phyloP scores from a whole-genome alignment of 2,888 invertebrate genomes.

The Thymelicus acteon region DNA sequence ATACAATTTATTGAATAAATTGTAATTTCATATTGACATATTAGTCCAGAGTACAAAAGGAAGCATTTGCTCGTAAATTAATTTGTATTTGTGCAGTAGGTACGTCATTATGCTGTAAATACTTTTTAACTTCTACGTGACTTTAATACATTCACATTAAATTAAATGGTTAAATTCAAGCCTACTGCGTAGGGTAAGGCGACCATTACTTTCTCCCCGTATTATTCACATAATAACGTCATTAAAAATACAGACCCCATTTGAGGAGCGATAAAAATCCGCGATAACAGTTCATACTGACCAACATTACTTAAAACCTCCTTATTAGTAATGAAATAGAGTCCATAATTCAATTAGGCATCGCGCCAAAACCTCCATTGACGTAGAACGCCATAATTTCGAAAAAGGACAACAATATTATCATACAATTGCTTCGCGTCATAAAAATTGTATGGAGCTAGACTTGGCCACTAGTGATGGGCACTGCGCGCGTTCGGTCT shows the following conservation, averaged over 20 bases:
- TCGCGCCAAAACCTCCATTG: constrained; percentile 48
- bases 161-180: constrained; percentile 2
- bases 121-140: not conserved
- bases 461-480: constrained; percentile 44
- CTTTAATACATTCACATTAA: constrained; percentile 12
- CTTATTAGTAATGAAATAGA: constrained; percentile 39
- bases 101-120: not conserved
- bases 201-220: constrained; percentile 45
- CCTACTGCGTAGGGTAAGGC: constrained; percentile 22
- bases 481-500: not conserved
- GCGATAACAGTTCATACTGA: constrained; percentile 37
- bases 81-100: too few species aligned
- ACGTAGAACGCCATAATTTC: constrained; percentile 73
- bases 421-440: constrained; percentile 77
- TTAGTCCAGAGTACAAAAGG: too few species aligned
- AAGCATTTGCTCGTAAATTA: too few species aligned
- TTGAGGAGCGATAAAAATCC: constrained; percentile 43
- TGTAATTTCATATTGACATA: too few species aligned
- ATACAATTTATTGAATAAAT: too few species aligned
- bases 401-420: constrained; percentile 72
- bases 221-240: constrained; percentile 42
- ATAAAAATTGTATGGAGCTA: constrained; percentile 52
- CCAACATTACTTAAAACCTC: constrained; percentile 35
- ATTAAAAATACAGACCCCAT: constrained; percentile 48
- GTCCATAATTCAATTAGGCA: constrained; percentile 37